phyloP scores from a whole-genome alignment of 2,797 vertebrate species.

The Gymnocypris eckloni region DNA sequence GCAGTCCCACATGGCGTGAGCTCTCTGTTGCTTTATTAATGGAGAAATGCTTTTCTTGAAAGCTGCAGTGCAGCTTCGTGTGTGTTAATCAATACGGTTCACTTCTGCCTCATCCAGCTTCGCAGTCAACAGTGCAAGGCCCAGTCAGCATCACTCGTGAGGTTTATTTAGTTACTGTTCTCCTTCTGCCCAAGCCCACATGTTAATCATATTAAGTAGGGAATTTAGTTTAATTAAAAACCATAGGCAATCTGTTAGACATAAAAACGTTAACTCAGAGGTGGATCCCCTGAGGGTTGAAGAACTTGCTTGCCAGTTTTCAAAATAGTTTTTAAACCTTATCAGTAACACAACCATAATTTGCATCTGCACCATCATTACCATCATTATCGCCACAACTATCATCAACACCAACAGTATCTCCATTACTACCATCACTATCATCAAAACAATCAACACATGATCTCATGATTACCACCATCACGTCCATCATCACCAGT shows the following conservation, averaged over 20 bases:
- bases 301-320: background rate
- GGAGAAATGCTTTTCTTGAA: slow-evolving; percentile 49
- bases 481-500: background rate
- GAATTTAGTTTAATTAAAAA: slow-evolving; percentile 27
- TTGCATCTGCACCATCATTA: background rate
- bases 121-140: slow-evolving; percentile 17
- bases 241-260: slow-evolving; percentile 16
- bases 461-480: background rate
- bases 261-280: slow-evolving; percentile 13
- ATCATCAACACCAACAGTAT: background rate
- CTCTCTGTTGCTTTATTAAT: slow-evolving; percentile 51
- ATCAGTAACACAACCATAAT: no score
- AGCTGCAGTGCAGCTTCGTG: slow-evolving; percentile 28
- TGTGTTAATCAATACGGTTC: slow-evolving; percentile 49
- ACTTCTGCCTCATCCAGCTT: slow-evolving; percentile 39
- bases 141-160: slow-evolving; percentile 27
- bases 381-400: background rate
- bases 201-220: slow-evolving; percentile 7
- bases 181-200: slow-evolving; percentile 10
- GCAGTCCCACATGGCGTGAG: slow-evolving; percentile 23
- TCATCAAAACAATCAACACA: background rate
- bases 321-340: background rate
- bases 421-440: background rate
- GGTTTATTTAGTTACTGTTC: slow-evolving; percentile 27
- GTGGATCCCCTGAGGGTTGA: background rate